These are phyloP conservation scores for Tichodroma muraria DNA, from an alignment of 2,113 vertebrate genomes.

Conservation along the genomic window DNA sequence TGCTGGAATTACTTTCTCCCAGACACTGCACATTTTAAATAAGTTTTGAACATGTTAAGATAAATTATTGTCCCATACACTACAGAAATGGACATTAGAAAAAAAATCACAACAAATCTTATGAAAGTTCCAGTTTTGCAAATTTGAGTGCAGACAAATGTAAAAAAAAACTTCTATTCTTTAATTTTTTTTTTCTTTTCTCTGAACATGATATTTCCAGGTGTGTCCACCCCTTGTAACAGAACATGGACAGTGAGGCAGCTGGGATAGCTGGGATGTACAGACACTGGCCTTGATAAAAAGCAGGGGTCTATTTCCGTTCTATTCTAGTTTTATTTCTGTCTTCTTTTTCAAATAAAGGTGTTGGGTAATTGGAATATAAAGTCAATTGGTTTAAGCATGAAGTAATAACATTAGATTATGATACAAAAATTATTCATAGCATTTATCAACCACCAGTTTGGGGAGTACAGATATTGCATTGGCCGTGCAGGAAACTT, in stretches of 20 bases:
- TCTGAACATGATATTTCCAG: background rate
- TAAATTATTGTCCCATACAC: background rate
- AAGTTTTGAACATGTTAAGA: too few species aligned
- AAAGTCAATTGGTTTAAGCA: background rate
- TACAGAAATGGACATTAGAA: background rate
- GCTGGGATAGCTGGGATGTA: background rate
- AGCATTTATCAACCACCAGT: background rate
- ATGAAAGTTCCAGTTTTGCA: background rate
- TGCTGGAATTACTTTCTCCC: background rate
- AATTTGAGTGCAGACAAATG: background rate
- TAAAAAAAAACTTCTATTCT: fast-evolving
- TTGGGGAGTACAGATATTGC: background rate
- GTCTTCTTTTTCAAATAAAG: background rate
- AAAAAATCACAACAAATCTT: background rate
- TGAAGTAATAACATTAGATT: background rate
- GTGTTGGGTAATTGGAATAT: background rate
- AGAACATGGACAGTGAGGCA: background rate
- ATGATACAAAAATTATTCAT: background rate
- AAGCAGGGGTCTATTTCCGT: background rate
- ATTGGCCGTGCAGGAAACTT: background rate
- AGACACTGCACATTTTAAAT: too few species aligned
- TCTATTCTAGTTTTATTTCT: background rate
- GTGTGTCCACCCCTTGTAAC: background rate
- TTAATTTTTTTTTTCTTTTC: background rate
- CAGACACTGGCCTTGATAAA: background rate